These are phyloP conservation scores for Caranx ignobilis DNA, from an alignment of 2,113 vertebrate genomes.

Conservation along the genomic window DNA sequence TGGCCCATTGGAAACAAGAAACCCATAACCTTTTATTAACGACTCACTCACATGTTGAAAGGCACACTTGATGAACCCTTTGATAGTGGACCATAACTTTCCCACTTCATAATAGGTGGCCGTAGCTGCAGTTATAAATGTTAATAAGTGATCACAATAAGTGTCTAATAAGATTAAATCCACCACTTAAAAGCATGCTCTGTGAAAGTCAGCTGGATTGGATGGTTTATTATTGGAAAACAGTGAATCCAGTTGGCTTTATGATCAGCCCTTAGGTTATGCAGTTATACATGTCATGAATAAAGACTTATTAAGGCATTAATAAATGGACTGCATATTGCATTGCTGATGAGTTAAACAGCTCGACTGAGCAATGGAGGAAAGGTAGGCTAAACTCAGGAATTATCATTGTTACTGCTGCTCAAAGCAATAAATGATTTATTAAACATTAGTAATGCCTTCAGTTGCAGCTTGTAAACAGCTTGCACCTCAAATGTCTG, in stretches of 20 bases:
- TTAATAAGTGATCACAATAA: slow-evolving; percentile 63
- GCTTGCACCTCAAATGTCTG: not conserved
- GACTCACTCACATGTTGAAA: slow-evolving; percentile 54
- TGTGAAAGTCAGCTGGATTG: not conserved
- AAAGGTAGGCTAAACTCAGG: not conserved
- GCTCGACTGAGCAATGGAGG: not conserved
- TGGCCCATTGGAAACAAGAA: slow-evolving; percentile 42
- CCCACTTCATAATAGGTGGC: slow-evolving; percentile 37
- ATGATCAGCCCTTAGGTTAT: not conserved
- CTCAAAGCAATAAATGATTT: slow-evolving; percentile 20
- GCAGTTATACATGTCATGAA: not conserved
- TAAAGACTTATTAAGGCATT: slow-evolving; percentile 8
- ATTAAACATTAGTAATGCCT: slow-evolving; percentile 9
- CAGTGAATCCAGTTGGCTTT: not conserved
- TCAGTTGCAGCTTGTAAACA: not conserved
- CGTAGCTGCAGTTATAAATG: slow-evolving; percentile 38
- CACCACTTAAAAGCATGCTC: not conserved
- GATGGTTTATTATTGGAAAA: not conserved
- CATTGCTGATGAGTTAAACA: not conserved
- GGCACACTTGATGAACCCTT: slow-evolving; percentile 39
- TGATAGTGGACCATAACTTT: slow-evolving; percentile 38
- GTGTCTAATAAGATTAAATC: slow-evolving; percentile 27
- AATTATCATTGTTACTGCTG: not conserved
- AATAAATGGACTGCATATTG: slow-evolving; percentile 3
- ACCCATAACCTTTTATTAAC: slow-evolving; percentile 60